A percentile compares a stretch with the other conserved stretches of the same genome.
These are phyloP conservation scores for Aurelia sp. DNA, from an alignment of 30 jellyfish, hydroid and myxozoan genomes.

Conservation along the genomic window DNA sequence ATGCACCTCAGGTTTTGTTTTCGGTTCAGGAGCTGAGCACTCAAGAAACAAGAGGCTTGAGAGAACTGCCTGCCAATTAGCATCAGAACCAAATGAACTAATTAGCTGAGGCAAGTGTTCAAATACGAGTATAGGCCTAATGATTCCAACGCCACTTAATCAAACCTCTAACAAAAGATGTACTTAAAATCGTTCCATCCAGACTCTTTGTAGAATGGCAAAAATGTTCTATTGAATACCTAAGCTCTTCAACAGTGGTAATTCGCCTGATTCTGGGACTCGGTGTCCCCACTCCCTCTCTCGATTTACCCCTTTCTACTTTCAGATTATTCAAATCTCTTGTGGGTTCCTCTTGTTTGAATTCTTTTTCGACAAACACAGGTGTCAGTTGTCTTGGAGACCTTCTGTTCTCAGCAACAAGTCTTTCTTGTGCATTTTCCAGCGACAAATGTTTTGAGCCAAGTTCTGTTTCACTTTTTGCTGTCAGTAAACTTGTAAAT, in stretches of 20 bases:
- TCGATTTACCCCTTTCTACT: background rate
- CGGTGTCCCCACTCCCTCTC: background rate
- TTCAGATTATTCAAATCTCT: background rate
- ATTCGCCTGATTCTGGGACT: constrained; percentile 14
- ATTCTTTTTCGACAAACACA: background rate
- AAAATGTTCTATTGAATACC: background rate
- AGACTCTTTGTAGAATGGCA: no score
- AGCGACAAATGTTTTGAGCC: constrained; percentile 41
- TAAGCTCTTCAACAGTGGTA: constrained; percentile 31
- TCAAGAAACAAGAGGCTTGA: no score
- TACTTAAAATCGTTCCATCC: no score
- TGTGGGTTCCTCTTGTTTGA: background rate
- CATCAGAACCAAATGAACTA: no score
- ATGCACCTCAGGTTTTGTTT: no score
- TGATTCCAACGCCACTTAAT: no score
- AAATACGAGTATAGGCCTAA: no score
- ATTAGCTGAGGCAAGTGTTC: no score
- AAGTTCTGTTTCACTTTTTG: background rate
- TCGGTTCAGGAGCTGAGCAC: no score
- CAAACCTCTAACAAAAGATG: no score
- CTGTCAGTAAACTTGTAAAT: no score
- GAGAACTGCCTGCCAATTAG: no score
- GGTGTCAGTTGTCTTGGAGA: constrained; percentile 37
- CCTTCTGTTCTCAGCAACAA: constrained; percentile 42
- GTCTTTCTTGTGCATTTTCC: constrained; percentile 42